These are phyloP conservation scores for Pangasianodon gigas DNA, from an alignment of 2,113 vertebrate genomes.

Conservation along the genomic window DNA sequence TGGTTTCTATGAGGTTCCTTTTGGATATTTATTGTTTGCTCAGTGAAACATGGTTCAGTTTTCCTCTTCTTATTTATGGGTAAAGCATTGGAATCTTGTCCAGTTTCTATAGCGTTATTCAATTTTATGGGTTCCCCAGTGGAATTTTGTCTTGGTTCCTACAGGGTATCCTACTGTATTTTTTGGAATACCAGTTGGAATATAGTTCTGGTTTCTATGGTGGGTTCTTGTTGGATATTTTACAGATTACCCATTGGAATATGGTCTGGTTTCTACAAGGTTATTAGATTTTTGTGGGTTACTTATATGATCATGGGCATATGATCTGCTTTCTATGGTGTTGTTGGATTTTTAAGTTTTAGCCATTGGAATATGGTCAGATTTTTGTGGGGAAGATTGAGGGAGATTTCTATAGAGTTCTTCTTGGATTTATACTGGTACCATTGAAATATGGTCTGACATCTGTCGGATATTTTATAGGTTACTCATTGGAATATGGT, in stretches of 20 bases:
- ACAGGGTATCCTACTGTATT: background rate
- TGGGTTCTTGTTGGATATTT: background rate
- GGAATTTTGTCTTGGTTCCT: background rate
- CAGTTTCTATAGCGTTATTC: background rate
- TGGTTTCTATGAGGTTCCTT: background rate
- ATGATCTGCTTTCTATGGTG: no score
- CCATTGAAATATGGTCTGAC: no score
- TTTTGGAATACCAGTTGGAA: background rate
- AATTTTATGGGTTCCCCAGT: background rate
- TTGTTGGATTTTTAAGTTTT: no score
- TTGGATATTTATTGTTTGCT: background rate
- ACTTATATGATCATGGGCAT: no score
- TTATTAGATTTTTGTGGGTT: background rate
- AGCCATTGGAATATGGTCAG: no score
- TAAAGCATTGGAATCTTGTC: background rate
- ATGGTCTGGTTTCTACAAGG: background rate
- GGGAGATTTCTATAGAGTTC: no score
- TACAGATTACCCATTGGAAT: background rate
- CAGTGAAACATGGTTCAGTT: background rate
- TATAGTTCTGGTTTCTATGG: background rate
- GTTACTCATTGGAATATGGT: no score
- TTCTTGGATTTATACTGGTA: no score
- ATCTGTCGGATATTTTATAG: no score
- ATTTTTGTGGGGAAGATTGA: no score
- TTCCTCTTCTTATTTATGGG: background rate